Conservation (phyloP, 2,888 invertebrate species). For the Rhorus exstirpatorius region DNA sequence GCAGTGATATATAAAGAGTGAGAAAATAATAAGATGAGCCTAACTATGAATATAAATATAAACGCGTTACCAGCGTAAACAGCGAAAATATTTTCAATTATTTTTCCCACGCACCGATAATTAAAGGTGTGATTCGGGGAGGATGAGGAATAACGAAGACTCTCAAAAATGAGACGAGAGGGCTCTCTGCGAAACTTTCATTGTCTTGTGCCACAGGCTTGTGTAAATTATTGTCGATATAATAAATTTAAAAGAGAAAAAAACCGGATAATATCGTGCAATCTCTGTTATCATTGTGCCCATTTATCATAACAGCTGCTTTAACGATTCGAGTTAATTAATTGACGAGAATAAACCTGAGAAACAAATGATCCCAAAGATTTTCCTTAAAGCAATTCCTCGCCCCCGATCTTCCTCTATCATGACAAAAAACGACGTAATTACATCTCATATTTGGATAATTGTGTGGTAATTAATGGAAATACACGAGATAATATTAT, state of each 20-base stretch:
- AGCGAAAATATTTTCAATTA: constrained; percentile 52
- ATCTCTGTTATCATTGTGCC: constrained; percentile 5
- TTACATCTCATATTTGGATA: background rate
- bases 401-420: background rate
- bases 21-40: constrained; percentile 18
- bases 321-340: constrained; percentile 26
- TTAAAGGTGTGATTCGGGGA: background rate
- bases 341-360: constrained; percentile 19
- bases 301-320: constrained; percentile 14
- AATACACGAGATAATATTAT: background rate
- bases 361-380: background rate
- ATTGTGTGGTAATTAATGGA: background rate
- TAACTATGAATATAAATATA: constrained; percentile 10
- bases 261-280: constrained; percentile 4
- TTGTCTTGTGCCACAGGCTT: constrained; percentile 25
- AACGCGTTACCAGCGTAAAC: constrained; percentile 21
- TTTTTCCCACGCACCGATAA: constrained; percentile 35
- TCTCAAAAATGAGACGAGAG: background rate
- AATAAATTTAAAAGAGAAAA: background rate
- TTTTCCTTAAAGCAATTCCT: constrained; percentile 10
- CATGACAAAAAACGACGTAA: background rate
- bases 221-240: constrained; percentile 24
- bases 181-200: background rate
- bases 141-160: constrained; percentile 2
- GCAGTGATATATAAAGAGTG: constrained; percentile 27